These are phyloP conservation scores for Centruroides sculpturatus DNA, from an alignment of 1,140 invertebrate species.

Conservation along the genomic window DNA sequence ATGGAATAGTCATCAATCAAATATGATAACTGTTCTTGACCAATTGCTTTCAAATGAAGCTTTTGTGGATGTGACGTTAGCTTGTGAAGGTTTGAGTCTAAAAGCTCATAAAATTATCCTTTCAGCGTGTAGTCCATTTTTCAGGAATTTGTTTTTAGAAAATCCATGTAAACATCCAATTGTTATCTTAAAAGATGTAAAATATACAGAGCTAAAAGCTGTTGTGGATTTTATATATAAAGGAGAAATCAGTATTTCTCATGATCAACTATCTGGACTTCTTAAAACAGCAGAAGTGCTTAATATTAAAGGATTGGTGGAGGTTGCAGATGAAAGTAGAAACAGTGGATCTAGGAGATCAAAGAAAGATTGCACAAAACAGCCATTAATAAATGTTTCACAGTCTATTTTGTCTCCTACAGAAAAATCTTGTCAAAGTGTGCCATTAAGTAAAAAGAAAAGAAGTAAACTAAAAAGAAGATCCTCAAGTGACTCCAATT, in stretches of 20 bases:
- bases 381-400: not conserved
- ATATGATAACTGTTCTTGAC: constrained; percentile 76
- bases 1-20: constrained; percentile 82
- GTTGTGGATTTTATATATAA: constrained; percentile 83
- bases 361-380: not conserved
- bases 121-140: constrained; percentile 73
- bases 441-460: not conserved
- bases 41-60: constrained; percentile 75
- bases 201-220: constrained; percentile 63
- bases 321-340: constrained; percentile 1
- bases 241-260: constrained; percentile 73
- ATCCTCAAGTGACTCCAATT: not conserved
- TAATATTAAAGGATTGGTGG: constrained; percentile 57
- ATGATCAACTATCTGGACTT: constrained; percentile 58
- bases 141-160: constrained; percentile 59
- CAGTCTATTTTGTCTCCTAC: not conserved
- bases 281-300: constrained; percentile 64
- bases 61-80: constrained; percentile 55
- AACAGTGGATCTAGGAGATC: not conserved
- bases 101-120: constrained; percentile 75
- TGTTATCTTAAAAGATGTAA: constrained; percentile 66
- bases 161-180: constrained; percentile 64
- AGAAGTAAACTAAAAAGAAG: not conserved
- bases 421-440: not conserved
- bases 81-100: constrained; percentile 52